These are phyloP conservation scores for Blera fallax DNA, from an alignment of 2,888 invertebrate genomes.

Conservation along the genomic window DNA sequence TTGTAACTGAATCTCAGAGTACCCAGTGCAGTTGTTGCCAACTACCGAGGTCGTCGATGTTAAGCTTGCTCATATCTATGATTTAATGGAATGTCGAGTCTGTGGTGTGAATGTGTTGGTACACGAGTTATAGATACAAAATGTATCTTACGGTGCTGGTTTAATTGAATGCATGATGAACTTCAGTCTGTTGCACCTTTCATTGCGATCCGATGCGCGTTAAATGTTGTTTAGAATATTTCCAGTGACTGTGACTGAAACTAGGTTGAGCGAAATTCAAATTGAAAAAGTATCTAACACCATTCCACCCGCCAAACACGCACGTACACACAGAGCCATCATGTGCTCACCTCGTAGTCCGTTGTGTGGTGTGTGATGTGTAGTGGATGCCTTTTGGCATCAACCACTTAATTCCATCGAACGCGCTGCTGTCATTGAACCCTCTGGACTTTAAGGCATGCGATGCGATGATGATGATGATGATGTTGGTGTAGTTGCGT, in stretches of 20 bases:
- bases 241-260: constrained; percentile 6
- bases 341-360: not conserved
- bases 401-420: constrained; percentile 49
- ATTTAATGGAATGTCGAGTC: constrained; percentile 25
- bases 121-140: not conserved
- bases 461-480: constrained; percentile 28
- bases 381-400: constrained; percentile 53
- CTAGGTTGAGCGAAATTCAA: constrained; percentile 53
- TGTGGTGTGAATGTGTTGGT: constrained; percentile 1
- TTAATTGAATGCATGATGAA: constrained; percentile 24
- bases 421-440: constrained; percentile 64
- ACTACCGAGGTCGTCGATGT: constrained; percentile 28
- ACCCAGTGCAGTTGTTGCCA: constrained; percentile 48
- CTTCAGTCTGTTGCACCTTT: constrained; percentile 16
- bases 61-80: not conserved
- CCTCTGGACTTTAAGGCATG: constrained; percentile 61
- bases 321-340: not conserved
- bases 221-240: not conserved
- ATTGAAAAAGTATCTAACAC: constrained; percentile 26
- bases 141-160: constrained; percentile 8
- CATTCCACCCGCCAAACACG: constrained; percentile 13
- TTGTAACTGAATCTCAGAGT: constrained; percentile 52
- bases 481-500: constrained; percentile 24
- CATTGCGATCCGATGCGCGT: constrained; percentile 22
- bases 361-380: not conserved